phyloP scores from a whole-genome alignment of 2,888 invertebrate genomes.

The Papilio protenor region DNA sequence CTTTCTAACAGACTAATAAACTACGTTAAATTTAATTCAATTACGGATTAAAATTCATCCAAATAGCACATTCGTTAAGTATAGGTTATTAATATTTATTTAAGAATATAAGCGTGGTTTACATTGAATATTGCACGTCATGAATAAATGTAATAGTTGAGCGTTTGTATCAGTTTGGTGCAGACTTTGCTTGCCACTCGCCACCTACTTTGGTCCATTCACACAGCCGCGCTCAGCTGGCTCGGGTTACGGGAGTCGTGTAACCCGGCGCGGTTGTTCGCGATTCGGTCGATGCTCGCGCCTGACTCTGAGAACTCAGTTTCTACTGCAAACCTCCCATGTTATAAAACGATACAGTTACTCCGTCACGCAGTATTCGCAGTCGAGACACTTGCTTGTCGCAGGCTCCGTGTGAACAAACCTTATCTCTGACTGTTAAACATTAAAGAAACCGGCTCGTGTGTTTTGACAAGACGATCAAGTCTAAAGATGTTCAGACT shows the following conservation, averaged over 20 bases:
- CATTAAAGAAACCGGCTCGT: slow-evolving; percentile 68
- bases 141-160: slow-evolving; percentile 33
- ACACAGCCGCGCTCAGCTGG: slow-evolving; percentile 62
- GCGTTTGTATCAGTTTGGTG: slow-evolving; percentile 51
- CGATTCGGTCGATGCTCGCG: slow-evolving; percentile 64
- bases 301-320: slow-evolving; percentile 58
- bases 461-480: slow-evolving; percentile 59
- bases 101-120: slow-evolving; percentile 34
- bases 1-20: background rate
- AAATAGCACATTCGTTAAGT: background rate
- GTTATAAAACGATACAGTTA: slow-evolving; percentile 78
- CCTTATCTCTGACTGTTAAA: slow-evolving; percentile 60
- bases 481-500: slow-evolving; percentile 57
- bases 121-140: slow-evolving; percentile 18
- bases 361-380: slow-evolving; percentile 74
- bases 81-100: background rate
- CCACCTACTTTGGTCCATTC: slow-evolving; percentile 55
- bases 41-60: background rate
- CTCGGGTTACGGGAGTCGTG: slow-evolving; percentile 69
- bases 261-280: slow-evolving; percentile 61
- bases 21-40: background rate
- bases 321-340: slow-evolving; percentile 72
- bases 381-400: slow-evolving; percentile 57
- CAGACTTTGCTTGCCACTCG: slow-evolving; percentile 44
- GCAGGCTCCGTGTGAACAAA: slow-evolving; percentile 45